phyloP scores from a whole-genome alignment of 2,888 invertebrate genomes.

The Trichopria drosophilae region DNA sequence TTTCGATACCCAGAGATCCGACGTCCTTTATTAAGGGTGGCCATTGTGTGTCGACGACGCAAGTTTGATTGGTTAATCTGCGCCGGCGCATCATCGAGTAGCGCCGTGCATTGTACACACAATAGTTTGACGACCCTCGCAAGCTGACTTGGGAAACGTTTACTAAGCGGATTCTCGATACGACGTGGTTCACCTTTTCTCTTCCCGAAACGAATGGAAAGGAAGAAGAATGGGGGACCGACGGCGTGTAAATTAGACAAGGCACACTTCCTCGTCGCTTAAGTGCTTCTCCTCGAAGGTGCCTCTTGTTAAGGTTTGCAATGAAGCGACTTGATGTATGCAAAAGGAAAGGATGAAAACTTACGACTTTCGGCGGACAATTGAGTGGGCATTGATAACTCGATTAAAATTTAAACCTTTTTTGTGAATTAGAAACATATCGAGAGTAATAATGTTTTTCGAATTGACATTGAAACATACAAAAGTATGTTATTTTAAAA shows the following conservation, averaged over 20 bases:
- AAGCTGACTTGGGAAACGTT: too few relatives aligned
- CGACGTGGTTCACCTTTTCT: slow-evolving; percentile 29
- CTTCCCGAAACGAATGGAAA: slow-evolving; percentile 33
- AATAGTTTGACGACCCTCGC: slow-evolving; percentile 3
- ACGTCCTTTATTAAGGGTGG: slow-evolving; percentile 47
- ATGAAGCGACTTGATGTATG: background rate
- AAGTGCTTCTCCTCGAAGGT: slow-evolving; percentile 42
- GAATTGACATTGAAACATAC: too few relatives aligned
- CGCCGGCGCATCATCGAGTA: slow-evolving; percentile 26
- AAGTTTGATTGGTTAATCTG: slow-evolving; percentile 55
- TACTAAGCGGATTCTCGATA: too few relatives aligned
- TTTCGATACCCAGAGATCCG: slow-evolving; percentile 12
- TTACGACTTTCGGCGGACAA: slow-evolving; percentile 40
- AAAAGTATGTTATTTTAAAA: too few relatives aligned
- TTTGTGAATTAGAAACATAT: too few relatives aligned
- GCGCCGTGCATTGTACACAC: background rate
- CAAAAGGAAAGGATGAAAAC: slow-evolving; percentile 33
- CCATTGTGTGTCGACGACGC: slow-evolving; percentile 51
- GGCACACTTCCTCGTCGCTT: slow-evolving; percentile 42
- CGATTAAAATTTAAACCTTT: too few relatives aligned
- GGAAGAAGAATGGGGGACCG: slow-evolving; percentile 33
- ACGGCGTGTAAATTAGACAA: slow-evolving; percentile 44
- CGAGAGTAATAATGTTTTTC: too few relatives aligned
- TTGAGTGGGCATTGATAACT: slow-evolving; percentile 9
- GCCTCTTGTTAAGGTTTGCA: slow-evolving; percentile 14